Evolutionary conservation across 2,888 invertebrate genomes (phyloP), one percentile per base, ranked within the genome.

Genomic region (Diarsia brunnea): DNA sequence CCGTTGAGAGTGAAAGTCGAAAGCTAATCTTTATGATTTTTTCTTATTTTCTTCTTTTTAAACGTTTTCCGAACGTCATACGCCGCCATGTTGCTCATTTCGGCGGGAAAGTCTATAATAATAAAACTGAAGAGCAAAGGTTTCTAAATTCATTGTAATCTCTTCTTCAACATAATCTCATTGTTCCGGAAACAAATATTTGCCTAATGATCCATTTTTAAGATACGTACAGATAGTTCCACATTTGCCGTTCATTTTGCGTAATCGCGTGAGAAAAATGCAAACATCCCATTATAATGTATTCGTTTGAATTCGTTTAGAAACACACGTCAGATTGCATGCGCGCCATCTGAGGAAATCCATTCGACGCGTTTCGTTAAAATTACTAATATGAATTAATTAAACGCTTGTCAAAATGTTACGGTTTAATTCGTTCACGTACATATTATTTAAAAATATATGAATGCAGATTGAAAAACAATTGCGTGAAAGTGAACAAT

Each of bases 1-100:
- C 92, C 91, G 83, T 81, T 87, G 89, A 84, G 84, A 90, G 95
- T 90, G 95, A 95, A 95, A 95, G 95, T 94, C 88, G 95, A 95
- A 94, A 95, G 95, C 89, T 89, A 88, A 84, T 86, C 84, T 90
- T 89, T 90, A 89, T 80, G 86, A 87, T 91, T 89, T 79, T 75
- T 70, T 73, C 60, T 84, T 89, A 89, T 89, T 89, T 88, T 84
- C 84, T 77, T 65, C 24, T 70, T 89, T 89, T 78, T 87, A 72
- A n/a, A 24, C 75, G 75, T 86, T 89, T 89, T 88, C 84, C 68
- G 75, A 86, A 85, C 81, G 83, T 77, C 74, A 71, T 66, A 47
- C 45, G 31, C 51, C 68, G 69, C 68, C 70, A 85, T 79, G 31
- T 78, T 81, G 27, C 53, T 12, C 16, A 38, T 79, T 82, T 79